Conservation (phyloP, 2,113 vertebrate species). For the Eublepharis macularius region DNA sequence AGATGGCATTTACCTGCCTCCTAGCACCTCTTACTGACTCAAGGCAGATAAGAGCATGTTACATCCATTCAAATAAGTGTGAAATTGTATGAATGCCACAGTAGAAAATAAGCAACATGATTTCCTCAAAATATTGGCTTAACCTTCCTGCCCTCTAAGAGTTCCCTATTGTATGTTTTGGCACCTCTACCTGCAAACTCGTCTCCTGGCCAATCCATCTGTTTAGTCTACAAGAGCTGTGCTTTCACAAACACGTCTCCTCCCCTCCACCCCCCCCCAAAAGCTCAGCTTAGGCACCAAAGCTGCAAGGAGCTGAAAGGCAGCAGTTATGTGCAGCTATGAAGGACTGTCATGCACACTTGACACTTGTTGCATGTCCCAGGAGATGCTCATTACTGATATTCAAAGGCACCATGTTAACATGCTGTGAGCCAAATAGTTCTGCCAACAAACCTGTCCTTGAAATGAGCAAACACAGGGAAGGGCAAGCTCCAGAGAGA, state of each 20-base stretch:
- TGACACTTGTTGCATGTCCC: conserved; percentile 1
- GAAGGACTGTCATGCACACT: background rate
- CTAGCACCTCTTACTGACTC: background rate
- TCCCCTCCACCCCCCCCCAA: too few relatives aligned
- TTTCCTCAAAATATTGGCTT: conserved; percentile 29
- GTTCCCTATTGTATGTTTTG: conserved; percentile 14
- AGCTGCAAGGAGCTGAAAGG: background rate
- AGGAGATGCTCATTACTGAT: background rate
- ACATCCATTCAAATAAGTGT: background rate
- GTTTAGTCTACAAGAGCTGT: conserved; percentile 25
- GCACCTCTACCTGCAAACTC: conserved; percentile 17
- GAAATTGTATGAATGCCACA: background rate
- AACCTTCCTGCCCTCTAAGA: conserved; percentile 13
- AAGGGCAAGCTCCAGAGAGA: background rate
- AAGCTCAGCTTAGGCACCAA: background rate
- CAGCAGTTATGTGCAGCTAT: background rate
- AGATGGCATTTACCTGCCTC: too few relatives aligned
- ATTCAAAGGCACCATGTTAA: background rate
- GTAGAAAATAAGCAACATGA: conserved; percentile 9
- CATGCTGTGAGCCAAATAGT: background rate
- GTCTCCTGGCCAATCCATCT: conserved; percentile 22
- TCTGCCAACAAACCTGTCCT: background rate
- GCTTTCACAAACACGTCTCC: conserved; percentile 9
- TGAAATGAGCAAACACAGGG: background rate
- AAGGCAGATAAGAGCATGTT: background rate